Base-by-base conservation (phyloP, 2,113 vertebrate species). In the Ictidomys tridecemlineatus region DNA sequence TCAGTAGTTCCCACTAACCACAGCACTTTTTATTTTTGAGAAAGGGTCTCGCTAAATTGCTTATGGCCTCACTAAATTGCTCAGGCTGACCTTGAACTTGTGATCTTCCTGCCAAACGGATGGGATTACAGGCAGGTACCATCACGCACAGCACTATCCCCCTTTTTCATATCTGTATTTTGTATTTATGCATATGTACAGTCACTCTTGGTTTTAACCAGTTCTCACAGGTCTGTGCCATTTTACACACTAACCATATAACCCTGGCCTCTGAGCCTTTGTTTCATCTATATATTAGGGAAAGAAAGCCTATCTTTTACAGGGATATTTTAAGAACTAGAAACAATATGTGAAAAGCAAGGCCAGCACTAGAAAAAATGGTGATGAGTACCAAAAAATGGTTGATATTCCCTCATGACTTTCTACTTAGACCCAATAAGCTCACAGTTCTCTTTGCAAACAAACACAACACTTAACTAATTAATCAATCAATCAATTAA, bases 91-190 rank as follows among this genome's bases (percentile, higher is more conserved):
- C 58, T 61, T 24, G 22, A 24, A 61, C 58, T 61, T 61, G 58
- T 8, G 22, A 24, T 61, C 58, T 22, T 61, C 58, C 58, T 61
- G 58, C 58, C 58, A 61, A 24, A 24, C 2, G 8, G 58, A 22
- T 61, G 58, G 22, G 58, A 61, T 26, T 61, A 26, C 58, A 61
- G 22, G 58, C 45, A 45, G 20, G 58, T 7, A 7, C 20, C 58
- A 61, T 22, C 58, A 61, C 26, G 58, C 22, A 8, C 20, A 20
- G 58, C 18, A 24, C 58, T 61, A 61, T 13, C 48, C 11, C 14
- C 78, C 73, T n/a, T 89, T 85, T 96, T 48, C 45, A 34, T 61
- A 89, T 93, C 1, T n/a, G 58, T 89, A 63, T n/a, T 93, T 56
- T 32, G 45, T 28, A 85, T 89, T 89, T 67, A 89, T 45, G 22